Evolutionary conservation across 1,140 invertebrate species (phyloP), one percentile per base, ranked within the genome.

Genomic region (Hylaeus volcanicus): DNA sequence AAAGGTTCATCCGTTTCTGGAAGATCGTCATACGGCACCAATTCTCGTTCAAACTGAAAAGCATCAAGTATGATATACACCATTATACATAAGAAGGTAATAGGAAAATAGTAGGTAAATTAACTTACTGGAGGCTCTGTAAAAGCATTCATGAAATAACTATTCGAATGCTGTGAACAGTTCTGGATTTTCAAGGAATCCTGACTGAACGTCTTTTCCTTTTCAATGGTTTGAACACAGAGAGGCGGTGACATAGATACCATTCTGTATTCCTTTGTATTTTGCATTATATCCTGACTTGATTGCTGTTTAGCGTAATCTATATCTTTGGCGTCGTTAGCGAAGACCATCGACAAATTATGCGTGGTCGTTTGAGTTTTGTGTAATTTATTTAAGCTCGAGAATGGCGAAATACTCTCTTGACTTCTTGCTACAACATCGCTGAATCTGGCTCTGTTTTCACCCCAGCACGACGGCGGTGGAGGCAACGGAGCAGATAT

Each of bases 371-470:
- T 79, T 70, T 87, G 89, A 60, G 64, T 48, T 37, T 87, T 71
- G 64, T 89, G 74, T 63, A 85, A 66, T 14, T 84, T 86, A 77
- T 76, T 86, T 41, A 85, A 87, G 14, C 73, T 86, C 14, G 88
- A 87, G 48, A 89, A 91, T 2, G 85, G 69, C 0, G 89, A 89
- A 2, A 88, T 65, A 48, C 79, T 90, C 37, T 93, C 91, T 48
- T 90, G 91, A 88, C 88, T 93, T 5, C 93, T 88, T 4, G 94
- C 94, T 4, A 95, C 95, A 3, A 95, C 94, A 68, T 95, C 94
- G 74, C 95, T 95, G 79, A 95, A 95, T 71, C 90, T 93, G 0
- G 94, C 94, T 45, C 94, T 83, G 81, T 94, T 94, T 85, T 95
- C 93, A 64, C 93, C 92, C 94, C 94, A 94, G 58, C 89, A 90